Percentiles rank a stretch among this genome's conserved stretches.
These are phyloP conservation scores for Heliothis peltigera DNA, from an alignment of 2,888 invertebrate species.

Conservation along the genomic window DNA sequence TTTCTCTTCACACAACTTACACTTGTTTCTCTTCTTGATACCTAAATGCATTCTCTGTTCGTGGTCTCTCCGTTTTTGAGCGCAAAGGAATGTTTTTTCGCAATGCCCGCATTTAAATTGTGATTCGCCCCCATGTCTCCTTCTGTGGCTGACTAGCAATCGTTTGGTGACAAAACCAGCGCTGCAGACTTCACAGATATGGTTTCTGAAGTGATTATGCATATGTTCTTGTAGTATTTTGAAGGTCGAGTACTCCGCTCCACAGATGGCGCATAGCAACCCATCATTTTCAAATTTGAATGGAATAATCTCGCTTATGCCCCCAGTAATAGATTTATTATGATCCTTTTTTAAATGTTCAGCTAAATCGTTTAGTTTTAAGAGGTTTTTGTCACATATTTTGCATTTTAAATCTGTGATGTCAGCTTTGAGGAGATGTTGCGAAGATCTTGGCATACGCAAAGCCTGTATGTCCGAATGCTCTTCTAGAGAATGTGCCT, in stretches of 20 bases:
- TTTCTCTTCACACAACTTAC: conserved; percentile 70
- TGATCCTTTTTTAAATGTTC: conserved; percentile 50
- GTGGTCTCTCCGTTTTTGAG: conserved; percentile 63
- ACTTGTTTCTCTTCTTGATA: conserved; percentile 68
- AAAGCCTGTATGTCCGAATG: conserved; percentile 59
- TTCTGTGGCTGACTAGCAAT: conserved; percentile 53
- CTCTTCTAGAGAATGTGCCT: conserved; percentile 62
- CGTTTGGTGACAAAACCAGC: conserved; percentile 63
- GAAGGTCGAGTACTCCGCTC: conserved; percentile 59
- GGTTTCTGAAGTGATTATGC: conserved; percentile 67
- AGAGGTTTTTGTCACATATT: conserved; percentile 51
- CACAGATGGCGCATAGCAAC: conserved; percentile 57
- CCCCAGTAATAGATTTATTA: conserved; percentile 35
- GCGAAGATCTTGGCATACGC: conserved; percentile 58
- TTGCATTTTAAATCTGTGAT: conserved; percentile 68
- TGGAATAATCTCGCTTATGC: conserved; percentile 63
- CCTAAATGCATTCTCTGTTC: conserved; percentile 67
- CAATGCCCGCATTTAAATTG: conserved; percentile 81
- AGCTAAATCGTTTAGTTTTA: conserved; percentile 38
- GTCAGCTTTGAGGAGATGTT: conserved; percentile 66
- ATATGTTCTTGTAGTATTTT: conserved; percentile 68
- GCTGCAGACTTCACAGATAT: conserved; percentile 65
- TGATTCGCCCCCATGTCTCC: conserved; percentile 61
- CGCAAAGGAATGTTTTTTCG: conserved; percentile 77
- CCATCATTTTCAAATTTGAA: conserved; percentile 64